Conservation (phyloP, 2,797 vertebrate species). For the Poliocrania exsul region DNA sequence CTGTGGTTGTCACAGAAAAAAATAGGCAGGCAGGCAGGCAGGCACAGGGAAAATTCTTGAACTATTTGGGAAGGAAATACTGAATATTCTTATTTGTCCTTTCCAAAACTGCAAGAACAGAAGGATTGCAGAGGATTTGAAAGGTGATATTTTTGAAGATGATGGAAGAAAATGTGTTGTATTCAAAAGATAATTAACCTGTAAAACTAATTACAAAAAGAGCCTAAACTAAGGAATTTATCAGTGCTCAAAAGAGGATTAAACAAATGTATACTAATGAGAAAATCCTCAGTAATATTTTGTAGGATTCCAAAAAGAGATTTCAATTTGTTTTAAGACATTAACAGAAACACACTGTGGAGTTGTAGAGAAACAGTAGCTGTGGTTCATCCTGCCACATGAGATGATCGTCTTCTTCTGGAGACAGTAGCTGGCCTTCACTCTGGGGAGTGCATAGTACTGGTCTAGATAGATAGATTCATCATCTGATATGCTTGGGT, state of each 20-base stretch:
- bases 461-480: background rate
- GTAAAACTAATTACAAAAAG: conserved; percentile 43
- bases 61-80: background rate
- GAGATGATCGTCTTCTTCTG: background rate
- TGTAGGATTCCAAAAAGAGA: background rate
- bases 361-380: background rate
- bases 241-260: conserved; percentile 41
- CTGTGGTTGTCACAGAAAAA: background rate
- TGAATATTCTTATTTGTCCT: background rate
- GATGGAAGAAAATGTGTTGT: background rate
- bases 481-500: background rate
- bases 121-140: conserved; percentile 17
- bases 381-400: background rate
- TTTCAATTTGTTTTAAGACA: background rate
- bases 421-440: background rate
- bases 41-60: background rate
- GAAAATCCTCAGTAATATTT: conserved; percentile 31
- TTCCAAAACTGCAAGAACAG: background rate
- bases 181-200: conserved; percentile 54
- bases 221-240: conserved; percentile 36
- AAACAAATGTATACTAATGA: conserved; percentile 12
- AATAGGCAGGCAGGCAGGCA: background rate
- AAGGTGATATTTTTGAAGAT: conserved; percentile 1
- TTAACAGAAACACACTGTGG: background rate
- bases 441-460: background rate